These are phyloP conservation scores for Dynastes tityus DNA, from an alignment of 2,888 invertebrate species.

Conservation along the genomic window DNA sequence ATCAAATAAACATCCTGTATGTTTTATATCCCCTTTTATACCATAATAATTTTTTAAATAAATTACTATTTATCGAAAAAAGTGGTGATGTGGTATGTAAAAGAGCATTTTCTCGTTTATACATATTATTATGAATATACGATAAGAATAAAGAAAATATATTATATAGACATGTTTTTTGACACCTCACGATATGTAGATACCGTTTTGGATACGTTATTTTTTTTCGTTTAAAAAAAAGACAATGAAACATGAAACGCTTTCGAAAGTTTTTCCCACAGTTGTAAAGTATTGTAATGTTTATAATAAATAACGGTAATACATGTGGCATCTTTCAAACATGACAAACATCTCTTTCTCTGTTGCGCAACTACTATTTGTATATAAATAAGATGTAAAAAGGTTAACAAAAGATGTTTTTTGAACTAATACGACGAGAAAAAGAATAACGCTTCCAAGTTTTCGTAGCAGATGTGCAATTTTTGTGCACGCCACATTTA, in stretches of 20 bases:
- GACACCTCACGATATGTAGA: conserved; percentile 43
- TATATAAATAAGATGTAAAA: conserved; percentile 47
- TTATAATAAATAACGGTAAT: conserved; percentile 2
- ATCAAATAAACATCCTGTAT: background rate
- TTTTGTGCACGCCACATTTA: conserved; percentile 34
- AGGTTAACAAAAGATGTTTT: background rate
- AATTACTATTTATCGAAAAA: conserved; percentile 9
- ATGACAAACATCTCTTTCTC: background rate
- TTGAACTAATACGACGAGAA: conserved; percentile 16
- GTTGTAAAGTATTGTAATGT: background rate
- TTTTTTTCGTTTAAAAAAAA: conserved; percentile 34
- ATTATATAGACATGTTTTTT: conserved; percentile 35
- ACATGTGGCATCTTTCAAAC: background rate
- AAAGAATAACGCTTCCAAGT: conserved; percentile 49
- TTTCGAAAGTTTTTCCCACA: background rate
- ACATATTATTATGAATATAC: background rate
- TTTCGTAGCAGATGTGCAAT: conserved; percentile 45
- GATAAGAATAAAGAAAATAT: conserved; percentile 22
- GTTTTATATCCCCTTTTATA: conserved; percentile 10
- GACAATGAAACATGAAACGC: too few species aligned
- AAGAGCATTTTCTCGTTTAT: conserved; percentile 33
- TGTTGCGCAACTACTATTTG: conserved; percentile 23
- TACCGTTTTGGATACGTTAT: conserved; percentile 48
- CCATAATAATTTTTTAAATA: background rate
- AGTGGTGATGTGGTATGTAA: conserved; percentile 23